These are phyloP conservation scores for Neopipo cinnamomea DNA, from an alignment of 2,113 vertebrate genomes.

Conservation along the genomic window DNA sequence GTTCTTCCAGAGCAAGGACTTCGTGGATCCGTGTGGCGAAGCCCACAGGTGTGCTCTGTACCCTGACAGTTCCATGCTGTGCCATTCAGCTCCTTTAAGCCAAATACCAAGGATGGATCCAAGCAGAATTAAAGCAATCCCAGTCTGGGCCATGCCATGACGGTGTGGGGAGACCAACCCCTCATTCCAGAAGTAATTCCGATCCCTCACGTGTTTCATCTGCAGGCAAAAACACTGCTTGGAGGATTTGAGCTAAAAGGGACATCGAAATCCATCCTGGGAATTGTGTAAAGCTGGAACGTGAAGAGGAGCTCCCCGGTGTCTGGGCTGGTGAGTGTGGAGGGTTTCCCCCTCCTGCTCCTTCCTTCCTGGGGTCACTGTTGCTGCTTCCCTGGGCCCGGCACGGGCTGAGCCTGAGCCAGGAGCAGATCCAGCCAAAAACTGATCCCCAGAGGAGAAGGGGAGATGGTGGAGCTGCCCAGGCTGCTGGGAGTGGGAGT, in stretches of 20 bases:
- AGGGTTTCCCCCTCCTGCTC: not conserved
- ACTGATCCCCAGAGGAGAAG: rapidly evolving
- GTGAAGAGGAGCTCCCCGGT: not conserved
- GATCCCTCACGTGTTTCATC: rapidly evolving
- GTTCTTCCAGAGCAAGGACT: not conserved
- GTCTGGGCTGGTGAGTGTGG: rapidly evolving
- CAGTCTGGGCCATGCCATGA: not conserved
- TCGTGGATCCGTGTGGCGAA: rapidly evolving
- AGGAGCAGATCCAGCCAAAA: not conserved
- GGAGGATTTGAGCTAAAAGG: not conserved
- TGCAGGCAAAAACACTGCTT: not conserved
- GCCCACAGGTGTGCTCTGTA: not conserved
- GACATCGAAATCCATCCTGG: not conserved
- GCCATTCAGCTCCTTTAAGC: not conserved
- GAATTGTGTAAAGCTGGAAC: rapidly evolving
- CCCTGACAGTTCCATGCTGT: not conserved
- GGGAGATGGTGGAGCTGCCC: rapidly evolving
- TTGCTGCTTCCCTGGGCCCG: not conserved
- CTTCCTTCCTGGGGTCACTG: not conserved
- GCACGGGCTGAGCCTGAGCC: rapidly evolving
- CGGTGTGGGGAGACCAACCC: not conserved
- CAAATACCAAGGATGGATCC: rapidly evolving
- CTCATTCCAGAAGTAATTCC: not conserved
- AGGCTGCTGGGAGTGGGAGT: not conserved
- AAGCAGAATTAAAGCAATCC: not conserved